phyloP scores from a whole-genome alignment of 2,113 vertebrate species.

The Suncus etruscus region DNA sequence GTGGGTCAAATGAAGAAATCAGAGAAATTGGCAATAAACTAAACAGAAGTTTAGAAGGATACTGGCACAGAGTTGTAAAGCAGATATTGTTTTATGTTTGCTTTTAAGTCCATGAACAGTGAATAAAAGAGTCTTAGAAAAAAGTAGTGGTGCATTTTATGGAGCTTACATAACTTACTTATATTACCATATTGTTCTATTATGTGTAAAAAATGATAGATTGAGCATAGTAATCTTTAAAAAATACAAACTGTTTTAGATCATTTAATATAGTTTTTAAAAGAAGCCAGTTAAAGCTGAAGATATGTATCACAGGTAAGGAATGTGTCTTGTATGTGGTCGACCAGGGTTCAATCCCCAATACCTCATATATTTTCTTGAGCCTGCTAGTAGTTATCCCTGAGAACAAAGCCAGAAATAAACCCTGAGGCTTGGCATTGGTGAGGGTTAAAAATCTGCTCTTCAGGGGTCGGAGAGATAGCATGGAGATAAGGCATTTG shows the following conservation, averaged over 20 bases:
- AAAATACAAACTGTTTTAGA: slow-evolving; percentile 21
- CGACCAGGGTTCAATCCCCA: no score
- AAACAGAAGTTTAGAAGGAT: slow-evolving; percentile 58
- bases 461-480: no score
- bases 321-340: no score
- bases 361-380: no score
- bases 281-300: no score
- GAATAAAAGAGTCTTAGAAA: slow-evolving; percentile 23
- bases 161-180: slow-evolving; percentile 30
- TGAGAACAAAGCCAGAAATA: no score
- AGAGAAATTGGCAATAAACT: slow-evolving; percentile 65
- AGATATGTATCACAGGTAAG: no score
- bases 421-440: no score
- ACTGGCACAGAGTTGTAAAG: slow-evolving; percentile 60
- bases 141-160: slow-evolving; percentile 20
- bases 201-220: slow-evolving; percentile 7
- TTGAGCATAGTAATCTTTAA: slow-evolving; percentile 13
- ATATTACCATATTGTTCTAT: slow-evolving; percentile 3
- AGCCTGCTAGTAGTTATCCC: no score
- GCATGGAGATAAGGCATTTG: no score
- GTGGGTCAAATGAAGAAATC: slow-evolving; percentile 73
- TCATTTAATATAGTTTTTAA: slow-evolving; percentile 21
- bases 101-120: slow-evolving; percentile 14
- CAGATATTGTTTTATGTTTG: slow-evolving; percentile 17
- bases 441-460: no score